Conservation (phyloP, 1,140 invertebrate species). For the Lysiphlebus fabarum region DNA sequence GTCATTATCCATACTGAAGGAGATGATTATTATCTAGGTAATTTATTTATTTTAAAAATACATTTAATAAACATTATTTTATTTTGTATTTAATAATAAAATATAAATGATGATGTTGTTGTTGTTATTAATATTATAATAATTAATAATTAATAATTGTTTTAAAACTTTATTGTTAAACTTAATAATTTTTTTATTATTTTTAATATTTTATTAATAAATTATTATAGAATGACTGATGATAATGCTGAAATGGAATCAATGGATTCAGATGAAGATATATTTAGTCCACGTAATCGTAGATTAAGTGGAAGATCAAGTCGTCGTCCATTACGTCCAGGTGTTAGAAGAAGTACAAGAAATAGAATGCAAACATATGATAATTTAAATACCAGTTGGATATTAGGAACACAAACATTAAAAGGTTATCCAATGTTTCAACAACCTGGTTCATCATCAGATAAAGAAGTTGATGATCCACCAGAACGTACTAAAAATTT, state of each 20-base stretch:
- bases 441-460: constrained; percentile 50
- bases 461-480: constrained; percentile 51
- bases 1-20: neutral
- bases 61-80: no score
- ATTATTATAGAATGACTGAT: constrained; percentile 55
- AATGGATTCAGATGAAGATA: constrained; percentile 53
- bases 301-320: constrained; percentile 37
- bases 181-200: no score
- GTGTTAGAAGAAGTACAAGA: constrained; percentile 60
- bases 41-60: neutral
- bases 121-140: no score
- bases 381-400: constrained; percentile 58
- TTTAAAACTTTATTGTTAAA: no score
- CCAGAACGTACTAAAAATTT: constrained; percentile 42
- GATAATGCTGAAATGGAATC: constrained; percentile 51
- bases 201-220: no score
- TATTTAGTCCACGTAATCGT: constrained; percentile 42
- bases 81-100: no score
- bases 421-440: constrained; percentile 56
- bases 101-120: no score
- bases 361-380: constrained; percentile 59
- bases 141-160: no score
- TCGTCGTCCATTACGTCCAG: constrained; percentile 43
- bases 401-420: constrained; percentile 55
- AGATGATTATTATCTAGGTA: neutral